Evolutionary conservation across 1,140 invertebrate species (phyloP).

Genomic region (Drosophila kanapiae): DNA sequence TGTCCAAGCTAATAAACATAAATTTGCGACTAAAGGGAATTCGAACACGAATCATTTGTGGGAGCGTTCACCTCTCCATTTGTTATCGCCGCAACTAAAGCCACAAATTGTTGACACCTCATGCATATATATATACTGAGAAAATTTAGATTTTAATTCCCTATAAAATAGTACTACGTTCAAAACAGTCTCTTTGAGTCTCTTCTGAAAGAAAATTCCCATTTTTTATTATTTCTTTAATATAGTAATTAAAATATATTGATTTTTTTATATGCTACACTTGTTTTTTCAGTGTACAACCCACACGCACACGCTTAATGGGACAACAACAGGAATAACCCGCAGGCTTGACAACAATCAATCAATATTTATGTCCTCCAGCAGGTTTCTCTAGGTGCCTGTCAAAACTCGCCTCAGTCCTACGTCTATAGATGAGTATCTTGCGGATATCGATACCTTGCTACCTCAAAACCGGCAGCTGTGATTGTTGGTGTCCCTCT

Average conservation of each 20-base stretch:
- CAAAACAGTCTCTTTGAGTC: too few species aligned
- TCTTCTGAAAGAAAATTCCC: too few species aligned
- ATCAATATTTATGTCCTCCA: constrained; percentile 78
- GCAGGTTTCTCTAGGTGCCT: constrained; percentile 61
- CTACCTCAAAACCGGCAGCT: constrained; percentile 37
- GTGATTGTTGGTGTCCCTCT: constrained; percentile 58
- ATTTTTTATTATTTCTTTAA: too few species aligned
- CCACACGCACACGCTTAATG: constrained; percentile 20
- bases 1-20: constrained; percentile 52
- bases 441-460: constrained; percentile 1
- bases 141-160: too few species aligned
- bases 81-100: constrained; percentile 35
- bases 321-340: constrained; percentile 5
- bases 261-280: rapidly evolving
- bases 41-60: not conserved
- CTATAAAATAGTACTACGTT: too few species aligned
- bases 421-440: constrained; percentile 23
- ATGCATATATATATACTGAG: constrained; percentile 18
- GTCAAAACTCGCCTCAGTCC: constrained; percentile 47
- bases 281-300: not conserved
- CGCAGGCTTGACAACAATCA: constrained; percentile 75
- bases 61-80: constrained; percentile 2
- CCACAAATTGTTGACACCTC: constrained; percentile 73
- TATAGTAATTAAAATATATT: not conserved
- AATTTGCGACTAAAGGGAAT: constrained; percentile 37